Conservation (phyloP, 37 sponge, comb jelly and placozoan genomes). For the Cliona cf. orientalis region DNA sequence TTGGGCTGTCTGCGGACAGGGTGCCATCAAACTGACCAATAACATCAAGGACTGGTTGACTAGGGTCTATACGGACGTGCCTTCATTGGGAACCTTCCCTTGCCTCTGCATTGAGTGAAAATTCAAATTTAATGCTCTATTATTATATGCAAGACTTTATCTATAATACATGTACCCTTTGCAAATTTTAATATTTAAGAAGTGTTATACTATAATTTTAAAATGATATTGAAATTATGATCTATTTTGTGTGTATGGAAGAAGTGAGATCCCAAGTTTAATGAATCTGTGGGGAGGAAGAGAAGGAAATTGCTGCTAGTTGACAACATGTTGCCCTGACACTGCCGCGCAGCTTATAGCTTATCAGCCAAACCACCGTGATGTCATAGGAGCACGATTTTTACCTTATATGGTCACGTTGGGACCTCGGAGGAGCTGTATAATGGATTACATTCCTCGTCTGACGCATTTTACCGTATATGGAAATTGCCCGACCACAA, state of each 20-base stretch:
- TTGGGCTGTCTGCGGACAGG: constrained; percentile 24
- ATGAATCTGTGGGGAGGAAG: too few species aligned
- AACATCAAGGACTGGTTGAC: constrained; percentile 78
- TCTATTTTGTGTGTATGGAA: too few species aligned
- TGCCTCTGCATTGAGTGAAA: not conserved
- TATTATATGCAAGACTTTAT: too few species aligned
- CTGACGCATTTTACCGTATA: constrained; percentile 5
- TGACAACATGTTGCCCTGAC: too few species aligned
- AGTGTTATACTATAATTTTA: too few species aligned
- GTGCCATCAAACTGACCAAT: constrained; percentile 40
- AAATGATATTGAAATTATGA: not conserved
- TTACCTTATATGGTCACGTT: constrained; percentile 14
- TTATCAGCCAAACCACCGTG: not conserved
- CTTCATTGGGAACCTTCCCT: constrained; percentile 4
- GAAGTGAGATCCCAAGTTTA: too few species aligned
- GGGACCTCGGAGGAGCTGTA: not conserved
- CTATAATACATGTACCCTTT: too few species aligned
- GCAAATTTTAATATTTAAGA: too few species aligned
- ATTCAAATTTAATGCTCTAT: not conserved
- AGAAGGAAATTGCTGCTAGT: too few species aligned
- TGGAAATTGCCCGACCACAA: not conserved
- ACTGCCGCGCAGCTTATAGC: too few species aligned
- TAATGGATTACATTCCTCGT: not conserved
- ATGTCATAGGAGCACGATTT: constrained; percentile 24
- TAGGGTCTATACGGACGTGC: not conserved